Conservation (phyloP, 2,797 vertebrate genomes). For the Cichlasoma orientale region DNA sequence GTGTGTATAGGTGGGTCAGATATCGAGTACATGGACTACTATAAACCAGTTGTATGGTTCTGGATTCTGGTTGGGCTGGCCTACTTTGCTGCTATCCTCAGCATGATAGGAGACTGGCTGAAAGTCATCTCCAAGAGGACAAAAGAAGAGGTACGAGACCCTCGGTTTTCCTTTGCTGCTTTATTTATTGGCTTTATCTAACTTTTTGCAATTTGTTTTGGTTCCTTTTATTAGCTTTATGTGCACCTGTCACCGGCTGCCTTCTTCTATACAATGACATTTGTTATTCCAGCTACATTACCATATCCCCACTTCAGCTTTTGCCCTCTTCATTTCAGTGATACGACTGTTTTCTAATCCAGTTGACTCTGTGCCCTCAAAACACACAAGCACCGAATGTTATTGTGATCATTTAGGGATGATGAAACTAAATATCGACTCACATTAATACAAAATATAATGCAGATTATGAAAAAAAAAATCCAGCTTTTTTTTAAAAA, state of each 20-base stretch:
- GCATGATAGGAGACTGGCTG: slow-evolving; percentile 98
- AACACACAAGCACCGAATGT: slow-evolving; percentile 46
- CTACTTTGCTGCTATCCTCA: slow-evolving; percentile 96
- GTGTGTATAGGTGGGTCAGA: slow-evolving; percentile 87
- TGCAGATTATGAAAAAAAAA: slow-evolving; percentile 7
- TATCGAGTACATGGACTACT: slow-evolving; percentile 93
- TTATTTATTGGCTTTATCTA: not conserved
- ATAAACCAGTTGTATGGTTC: slow-evolving; percentile 96
- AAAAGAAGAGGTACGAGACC: slow-evolving; percentile 90
- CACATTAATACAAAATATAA: slow-evolving; percentile 20
- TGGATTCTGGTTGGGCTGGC: slow-evolving; percentile 97
- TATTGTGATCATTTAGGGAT: slow-evolving; percentile 26
- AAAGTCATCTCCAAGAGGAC: slow-evolving; percentile 94
- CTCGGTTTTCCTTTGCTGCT: slow-evolving; percentile 11
- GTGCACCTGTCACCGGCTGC: not conserved
- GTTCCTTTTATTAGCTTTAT: not conserved
- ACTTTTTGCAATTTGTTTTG: not conserved
- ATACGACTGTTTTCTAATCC: slow-evolving; percentile 58
- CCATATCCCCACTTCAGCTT: slow-evolving; percentile 41
- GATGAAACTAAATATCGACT: slow-evolving; percentile 4
- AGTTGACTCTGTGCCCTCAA: slow-evolving; percentile 40
- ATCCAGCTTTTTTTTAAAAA: slow-evolving; percentile 4
- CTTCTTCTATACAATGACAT: slow-evolving; percentile 3
- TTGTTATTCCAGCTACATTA: not conserved
- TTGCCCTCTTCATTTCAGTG: slow-evolving; percentile 57